A percentile compares a stretch with the other conserved stretches of the same genome.
phyloP scores from a whole-genome alignment of 2,113 vertebrate genomes.

The Cebus imitator region DNA sequence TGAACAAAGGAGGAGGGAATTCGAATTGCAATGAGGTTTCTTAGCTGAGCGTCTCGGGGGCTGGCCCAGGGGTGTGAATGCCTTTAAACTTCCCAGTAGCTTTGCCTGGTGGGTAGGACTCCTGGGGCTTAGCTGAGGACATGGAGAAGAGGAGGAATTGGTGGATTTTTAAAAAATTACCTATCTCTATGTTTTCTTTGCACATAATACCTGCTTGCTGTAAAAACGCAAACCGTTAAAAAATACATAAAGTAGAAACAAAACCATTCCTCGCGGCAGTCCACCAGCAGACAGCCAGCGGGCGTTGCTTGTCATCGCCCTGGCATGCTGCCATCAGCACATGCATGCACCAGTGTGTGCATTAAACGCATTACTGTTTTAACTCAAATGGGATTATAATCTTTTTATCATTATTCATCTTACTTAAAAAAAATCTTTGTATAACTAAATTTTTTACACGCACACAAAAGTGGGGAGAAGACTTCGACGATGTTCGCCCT shows the following conservation, averaged over 20 bases:
- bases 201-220: neutral
- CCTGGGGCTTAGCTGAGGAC: neutral
- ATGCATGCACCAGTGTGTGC: neutral
- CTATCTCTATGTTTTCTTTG: neutral
- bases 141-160: too few relatives aligned
- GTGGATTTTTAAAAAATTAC: neutral
- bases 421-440: neutral
- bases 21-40: neutral
- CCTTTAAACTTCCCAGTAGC: too few relatives aligned
- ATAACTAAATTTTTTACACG: neutral
- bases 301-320: too few relatives aligned
- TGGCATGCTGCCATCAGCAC: too few relatives aligned
- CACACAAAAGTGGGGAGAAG: neutral
- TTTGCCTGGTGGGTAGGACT: fast-evolving
- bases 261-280: fast-evolving
- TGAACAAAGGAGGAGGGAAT: neutral
- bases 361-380: neutral
- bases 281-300: too few relatives aligned
- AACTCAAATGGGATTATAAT: neutral
- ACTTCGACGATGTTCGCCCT: neutral
- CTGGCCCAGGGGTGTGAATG: too few relatives aligned
- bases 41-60: fast-evolving
- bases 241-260: neutral
- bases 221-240: neutral
- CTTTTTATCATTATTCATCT: neutral